Conservation (phyloP, 2,797 vertebrate species). For the Anas bernieri region DNA sequence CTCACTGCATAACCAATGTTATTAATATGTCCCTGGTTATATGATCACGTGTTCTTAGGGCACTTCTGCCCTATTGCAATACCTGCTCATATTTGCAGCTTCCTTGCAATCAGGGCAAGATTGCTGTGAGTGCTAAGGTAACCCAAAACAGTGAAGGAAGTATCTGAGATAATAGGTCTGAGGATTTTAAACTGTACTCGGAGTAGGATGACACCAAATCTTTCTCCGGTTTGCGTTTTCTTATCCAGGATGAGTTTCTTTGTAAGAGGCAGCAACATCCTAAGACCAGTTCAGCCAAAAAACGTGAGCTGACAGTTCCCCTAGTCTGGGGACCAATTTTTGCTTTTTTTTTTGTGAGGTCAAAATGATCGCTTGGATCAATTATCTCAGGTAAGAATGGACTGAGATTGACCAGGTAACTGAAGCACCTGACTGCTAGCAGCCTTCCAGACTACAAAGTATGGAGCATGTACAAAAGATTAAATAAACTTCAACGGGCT, state of each 20-base stretch:
- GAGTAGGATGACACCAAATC: background rate
- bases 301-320: background rate
- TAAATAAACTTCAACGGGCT: background rate
- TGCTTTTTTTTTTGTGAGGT: background rate
- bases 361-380: background rate
- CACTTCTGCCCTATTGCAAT: background rate
- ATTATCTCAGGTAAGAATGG: background rate
- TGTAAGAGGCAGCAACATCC: background rate
- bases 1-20: background rate
- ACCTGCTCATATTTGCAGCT: background rate
- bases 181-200: background rate
- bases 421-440: background rate
- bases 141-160: fast-evolving
- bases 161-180: background rate
- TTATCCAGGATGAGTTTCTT: background rate
- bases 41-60: background rate
- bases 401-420: background rate
- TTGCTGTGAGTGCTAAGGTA: background rate
- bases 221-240: background rate
- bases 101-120: background rate
- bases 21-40: background rate
- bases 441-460: background rate
- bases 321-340: background rate
- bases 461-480: background rate
- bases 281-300: background rate